These are phyloP conservation scores for Cynopterus sphinx DNA, from an alignment of 2,797 vertebrate species.

Conservation along the genomic window DNA sequence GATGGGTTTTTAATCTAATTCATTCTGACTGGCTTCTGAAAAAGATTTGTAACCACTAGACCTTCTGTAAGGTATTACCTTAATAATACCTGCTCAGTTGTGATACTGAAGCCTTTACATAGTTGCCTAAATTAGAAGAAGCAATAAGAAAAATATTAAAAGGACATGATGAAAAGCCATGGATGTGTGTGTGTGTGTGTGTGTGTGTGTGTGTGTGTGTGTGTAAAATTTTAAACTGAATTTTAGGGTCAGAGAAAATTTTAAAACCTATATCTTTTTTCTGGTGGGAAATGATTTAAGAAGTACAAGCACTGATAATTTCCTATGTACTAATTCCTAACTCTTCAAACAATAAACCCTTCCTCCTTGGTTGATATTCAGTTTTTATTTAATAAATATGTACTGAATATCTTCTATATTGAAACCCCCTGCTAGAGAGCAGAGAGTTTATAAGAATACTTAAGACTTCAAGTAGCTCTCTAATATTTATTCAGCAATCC, in stretches of 20 bases:
- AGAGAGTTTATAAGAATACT: not conserved
- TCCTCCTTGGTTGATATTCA: not conserved
- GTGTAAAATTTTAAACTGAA: not conserved
- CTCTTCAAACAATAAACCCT: conserved; percentile 14
- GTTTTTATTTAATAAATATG: conserved; percentile 20
- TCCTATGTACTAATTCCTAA: not conserved
- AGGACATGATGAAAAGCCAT: not conserved
- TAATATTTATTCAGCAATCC: not conserved
- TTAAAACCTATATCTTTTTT: not conserved
- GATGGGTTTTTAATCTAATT: conserved; percentile 38
- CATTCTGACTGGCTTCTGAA: conserved; percentile 31
- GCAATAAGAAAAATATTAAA: not conserved
- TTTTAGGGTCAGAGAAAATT: not conserved
- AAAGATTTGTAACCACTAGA: not conserved
- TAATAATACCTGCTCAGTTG: not conserved
- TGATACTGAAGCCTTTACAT: not conserved
- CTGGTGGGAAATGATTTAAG: not conserved
- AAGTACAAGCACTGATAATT: not conserved
- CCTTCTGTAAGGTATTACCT: not conserved
- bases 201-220: too few species aligned
- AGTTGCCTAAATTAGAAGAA: not conserved
- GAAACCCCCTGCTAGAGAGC: not conserved
- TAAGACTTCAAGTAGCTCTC: not conserved
- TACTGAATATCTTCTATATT: not conserved
- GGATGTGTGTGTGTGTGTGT: not conserved